A percentile compares a stretch with the other conserved stretches of the same genome.
Conservation (phyloP, 1,140 invertebrate species). For the Portunus trituberculatus region DNA sequence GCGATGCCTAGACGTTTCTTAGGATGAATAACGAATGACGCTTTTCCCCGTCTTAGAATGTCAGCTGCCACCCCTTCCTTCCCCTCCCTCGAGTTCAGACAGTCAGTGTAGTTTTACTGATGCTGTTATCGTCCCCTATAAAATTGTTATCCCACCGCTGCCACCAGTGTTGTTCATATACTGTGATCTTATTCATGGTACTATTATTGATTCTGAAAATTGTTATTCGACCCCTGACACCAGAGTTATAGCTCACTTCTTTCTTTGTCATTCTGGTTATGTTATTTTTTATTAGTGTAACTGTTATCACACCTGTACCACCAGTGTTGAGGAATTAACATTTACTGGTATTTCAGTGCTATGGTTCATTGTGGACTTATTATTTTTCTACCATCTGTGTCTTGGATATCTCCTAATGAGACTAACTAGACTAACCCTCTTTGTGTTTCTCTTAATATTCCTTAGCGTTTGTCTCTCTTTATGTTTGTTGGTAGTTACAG, state of each 20-base stretch:
- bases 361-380: too few species aligned
- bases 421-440: background rate
- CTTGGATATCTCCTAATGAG: background rate
- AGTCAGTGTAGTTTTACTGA: too few species aligned
- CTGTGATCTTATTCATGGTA: too few species aligned
- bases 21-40: constrained; percentile 27
- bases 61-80: background rate
- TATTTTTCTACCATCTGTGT: background rate
- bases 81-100: too few species aligned
- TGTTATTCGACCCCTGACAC: too few species aligned
- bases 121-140: too few species aligned
- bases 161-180: too few species aligned
- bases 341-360: background rate
- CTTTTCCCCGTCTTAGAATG: constrained; percentile 21
- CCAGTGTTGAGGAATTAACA: background rate
- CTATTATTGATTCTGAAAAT: too few species aligned
- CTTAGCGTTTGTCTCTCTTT: background rate
- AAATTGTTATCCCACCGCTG: too few species aligned
- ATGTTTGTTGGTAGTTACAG: background rate
- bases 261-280: too few species aligned
- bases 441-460: background rate
- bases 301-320: too few species aligned
- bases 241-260: too few species aligned
- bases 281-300: background rate
- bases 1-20: constrained; percentile 64